Percentiles rank a stretch among this genome's conserved stretches.
Evolutionary conservation across 2,888 invertebrate species (phyloP).

Genomic region (Drosophila austrosaltans): DNA sequence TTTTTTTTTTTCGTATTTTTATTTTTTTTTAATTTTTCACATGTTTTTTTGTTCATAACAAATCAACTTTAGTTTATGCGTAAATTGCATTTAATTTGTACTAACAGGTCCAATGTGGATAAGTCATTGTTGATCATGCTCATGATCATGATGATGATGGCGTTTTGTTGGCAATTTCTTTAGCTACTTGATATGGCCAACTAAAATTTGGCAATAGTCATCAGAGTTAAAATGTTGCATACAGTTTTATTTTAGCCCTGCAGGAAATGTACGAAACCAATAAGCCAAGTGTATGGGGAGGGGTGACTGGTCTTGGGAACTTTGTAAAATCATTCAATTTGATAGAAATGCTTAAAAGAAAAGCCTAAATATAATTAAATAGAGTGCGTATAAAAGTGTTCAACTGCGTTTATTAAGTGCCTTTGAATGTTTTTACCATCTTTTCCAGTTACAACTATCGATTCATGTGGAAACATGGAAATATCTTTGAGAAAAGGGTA

Average conservation of each 20-base stretch:
- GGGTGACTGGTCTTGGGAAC: too few relatives aligned
- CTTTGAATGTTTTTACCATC: neutral
- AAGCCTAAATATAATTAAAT: neutral
- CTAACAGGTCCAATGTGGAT: slow-evolving; percentile 30
- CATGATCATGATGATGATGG: slow-evolving; percentile 22
- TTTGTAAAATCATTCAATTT: slow-evolving; percentile 4
- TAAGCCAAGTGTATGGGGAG: too few relatives aligned
- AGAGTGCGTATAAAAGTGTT: neutral
- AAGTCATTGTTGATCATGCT: neutral
- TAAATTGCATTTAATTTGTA: slow-evolving; percentile 71
- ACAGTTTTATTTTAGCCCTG: too few relatives aligned
- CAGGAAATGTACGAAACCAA: too few relatives aligned
- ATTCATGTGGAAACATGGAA: too few relatives aligned
- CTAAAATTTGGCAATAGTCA: too few relatives aligned
- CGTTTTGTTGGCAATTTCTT: slow-evolving; percentile 4
- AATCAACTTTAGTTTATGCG: slow-evolving; percentile 53
- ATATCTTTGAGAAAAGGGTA: too few relatives aligned
- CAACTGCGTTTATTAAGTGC: neutral
- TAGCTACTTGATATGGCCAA: neutral
- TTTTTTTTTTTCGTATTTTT: slow-evolving; percentile 19
- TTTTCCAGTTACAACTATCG: too few relatives aligned
- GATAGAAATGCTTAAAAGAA: neutral
- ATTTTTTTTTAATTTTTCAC: slow-evolving; percentile 25
- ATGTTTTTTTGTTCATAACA: slow-evolving; percentile 37
- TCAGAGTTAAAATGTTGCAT: too few relatives aligned